A percentile compares a stretch with the other conserved stretches of the same genome.
Conservation (phyloP, 2,888 invertebrate genomes). For the Lasioglossum figueresi region DNA sequence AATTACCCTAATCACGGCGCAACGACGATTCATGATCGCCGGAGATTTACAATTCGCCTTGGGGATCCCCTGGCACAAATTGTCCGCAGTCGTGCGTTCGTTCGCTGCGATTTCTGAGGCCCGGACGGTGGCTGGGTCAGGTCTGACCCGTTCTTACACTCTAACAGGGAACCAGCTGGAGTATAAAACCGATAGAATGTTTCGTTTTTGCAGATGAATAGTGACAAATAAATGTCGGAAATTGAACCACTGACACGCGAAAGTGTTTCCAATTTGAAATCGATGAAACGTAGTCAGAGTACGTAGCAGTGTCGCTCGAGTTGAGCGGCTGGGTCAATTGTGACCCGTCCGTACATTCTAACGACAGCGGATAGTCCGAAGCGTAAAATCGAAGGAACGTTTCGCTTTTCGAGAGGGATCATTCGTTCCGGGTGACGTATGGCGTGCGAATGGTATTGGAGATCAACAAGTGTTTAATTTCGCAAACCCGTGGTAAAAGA, state of each 20-base stretch:
- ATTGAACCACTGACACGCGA: too few relatives aligned
- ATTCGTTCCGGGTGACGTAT: background rate
- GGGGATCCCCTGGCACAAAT: background rate
- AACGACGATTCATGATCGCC: slow-evolving; percentile 35
- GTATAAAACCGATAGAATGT: too few relatives aligned
- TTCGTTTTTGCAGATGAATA: background rate
- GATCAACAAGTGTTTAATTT: slow-evolving; percentile 31
- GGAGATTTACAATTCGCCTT: slow-evolving; percentile 27
- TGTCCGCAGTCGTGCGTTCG: too few relatives aligned
- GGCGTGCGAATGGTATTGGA: background rate
- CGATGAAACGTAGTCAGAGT: too few relatives aligned
- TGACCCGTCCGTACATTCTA: background rate
- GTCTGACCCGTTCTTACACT: background rate
- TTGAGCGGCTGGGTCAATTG: background rate
- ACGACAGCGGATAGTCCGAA: too few relatives aligned
- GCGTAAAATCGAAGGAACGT: background rate
- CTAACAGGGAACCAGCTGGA: background rate
- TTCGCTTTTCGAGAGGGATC: background rate
- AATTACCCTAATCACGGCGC: slow-evolving; percentile 63
- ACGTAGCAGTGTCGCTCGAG: too few relatives aligned
- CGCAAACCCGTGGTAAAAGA: slow-evolving; percentile 13
- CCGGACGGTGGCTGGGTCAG: background rate
- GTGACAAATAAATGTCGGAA: too few relatives aligned
- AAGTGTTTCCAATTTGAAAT: too few relatives aligned
- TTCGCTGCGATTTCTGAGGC: background rate